Percentiles rank a stretch among this genome's conserved stretches.
Evolutionary conservation across 1,140 invertebrate species (phyloP).

Genomic region (Solenopsis invicta): DNA sequence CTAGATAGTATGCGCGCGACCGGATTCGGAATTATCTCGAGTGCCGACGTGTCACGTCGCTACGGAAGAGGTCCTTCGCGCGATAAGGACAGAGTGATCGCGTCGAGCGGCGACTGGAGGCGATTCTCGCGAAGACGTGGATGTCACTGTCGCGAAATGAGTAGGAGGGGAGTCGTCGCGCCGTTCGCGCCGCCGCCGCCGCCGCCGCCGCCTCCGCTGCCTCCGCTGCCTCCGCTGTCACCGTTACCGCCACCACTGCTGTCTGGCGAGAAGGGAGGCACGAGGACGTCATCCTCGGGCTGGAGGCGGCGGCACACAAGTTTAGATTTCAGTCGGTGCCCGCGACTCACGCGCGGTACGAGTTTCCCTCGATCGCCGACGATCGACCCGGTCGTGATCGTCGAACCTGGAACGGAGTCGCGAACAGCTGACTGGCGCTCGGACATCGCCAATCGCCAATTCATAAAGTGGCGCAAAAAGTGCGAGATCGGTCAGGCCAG

Average conservation of each 20-base stretch:
- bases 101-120: constrained; percentile 60
- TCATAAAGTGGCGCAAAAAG: neutral
- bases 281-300: constrained; percentile 83
- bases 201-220: constrained; percentile 64
- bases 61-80: constrained; percentile 12
- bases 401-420: neutral
- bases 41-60: constrained; percentile 43
- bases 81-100: constrained; percentile 63
- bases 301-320: constrained; percentile 83
- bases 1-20: constrained; percentile 23
- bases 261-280: constrained; percentile 58
- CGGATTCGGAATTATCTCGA: constrained; percentile 36
- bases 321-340: constrained; percentile 84
- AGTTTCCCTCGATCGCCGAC: constrained; percentile 39
- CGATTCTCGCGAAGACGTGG: constrained; percentile 67
- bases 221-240: constrained; percentile 68
- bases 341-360: constrained; percentile 80
- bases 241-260: constrained; percentile 69
- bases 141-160: constrained; percentile 64
- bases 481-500: neutral
- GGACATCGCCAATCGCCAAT: neutral
- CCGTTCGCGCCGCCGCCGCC: constrained; percentile 63
- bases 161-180: constrained; percentile 47
- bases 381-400: constrained; percentile 7
- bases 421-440: constrained; percentile 10